These are phyloP conservation scores for Smittia sp. DNA, from an alignment of 2,888 invertebrate genomes.

Conservation along the genomic window DNA sequence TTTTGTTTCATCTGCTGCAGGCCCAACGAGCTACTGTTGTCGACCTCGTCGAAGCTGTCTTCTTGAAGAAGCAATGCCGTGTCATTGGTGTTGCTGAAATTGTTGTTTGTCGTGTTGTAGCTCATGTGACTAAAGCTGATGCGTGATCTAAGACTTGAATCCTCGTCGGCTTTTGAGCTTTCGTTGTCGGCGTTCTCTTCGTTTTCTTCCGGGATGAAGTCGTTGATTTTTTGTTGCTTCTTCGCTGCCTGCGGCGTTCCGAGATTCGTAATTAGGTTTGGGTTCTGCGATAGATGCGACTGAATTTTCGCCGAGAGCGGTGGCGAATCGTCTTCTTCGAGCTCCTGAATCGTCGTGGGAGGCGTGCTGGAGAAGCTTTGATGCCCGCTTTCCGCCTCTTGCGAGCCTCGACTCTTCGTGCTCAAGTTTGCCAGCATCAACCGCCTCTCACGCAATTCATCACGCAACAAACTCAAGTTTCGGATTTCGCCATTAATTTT, in stretches of 20 bases:
- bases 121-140: constrained; percentile 16
- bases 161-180: constrained; percentile 26
- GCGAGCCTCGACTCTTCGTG: constrained; percentile 54
- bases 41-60: constrained; percentile 43
- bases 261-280: constrained; percentile 45
- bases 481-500: constrained; percentile 46
- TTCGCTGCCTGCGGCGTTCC: constrained; percentile 26
- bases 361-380: neutral
- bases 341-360: constrained; percentile 28
- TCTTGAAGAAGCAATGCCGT: constrained; percentile 38
- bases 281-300: constrained; percentile 28
- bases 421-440: constrained; percentile 53
- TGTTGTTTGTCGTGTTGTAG: constrained; percentile 23
- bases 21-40: neutral
- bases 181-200: constrained; percentile 32
- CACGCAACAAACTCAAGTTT: constrained; percentile 50
- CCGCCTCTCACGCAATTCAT: constrained; percentile 52
- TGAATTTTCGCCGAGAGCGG: constrained; percentile 41
- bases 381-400: neutral
- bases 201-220: constrained; percentile 36
- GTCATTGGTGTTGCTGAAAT: constrained; percentile 26
- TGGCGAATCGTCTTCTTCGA: constrained; percentile 40
- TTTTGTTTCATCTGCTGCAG: constrained; percentile 33
- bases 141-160: constrained; percentile 26
- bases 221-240: constrained; percentile 35